Evolutionary conservation across 2,113 vertebrate genomes (phyloP), one percentile per base, ranked within the genome.

Genomic region (Chionis minor): DNA sequence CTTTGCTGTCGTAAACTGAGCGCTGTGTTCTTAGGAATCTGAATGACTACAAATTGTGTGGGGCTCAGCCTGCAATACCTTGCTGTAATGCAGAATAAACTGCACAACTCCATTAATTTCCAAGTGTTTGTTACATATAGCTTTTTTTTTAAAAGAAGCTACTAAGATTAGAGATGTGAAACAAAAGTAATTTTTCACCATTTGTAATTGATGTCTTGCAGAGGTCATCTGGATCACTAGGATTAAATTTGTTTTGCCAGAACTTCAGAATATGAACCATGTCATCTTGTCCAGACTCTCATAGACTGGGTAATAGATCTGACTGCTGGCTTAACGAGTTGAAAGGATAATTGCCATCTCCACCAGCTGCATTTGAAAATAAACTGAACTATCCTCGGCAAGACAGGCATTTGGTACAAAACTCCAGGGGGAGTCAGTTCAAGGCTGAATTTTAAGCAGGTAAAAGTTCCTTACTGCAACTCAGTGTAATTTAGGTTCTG

Each of bases 21-120:
- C 16, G 1, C 56, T 2, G 3, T 13, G 3, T 28, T 40, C 54
- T 6, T n/a, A 8, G 44, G 27, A 38, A 28, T 11, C 16, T 6
- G 12, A 24, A 63, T 10, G 23, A 10, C 10, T 35, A 3, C 67
- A 19, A 9, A 18, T 2, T 10, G 10, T 28, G 17, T 30, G 2
- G 61, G 2, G 28, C 26, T 58, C 54, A 73, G 27, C 62, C 54
- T 26, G 7, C 16, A 9, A 27, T 13, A 35, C 28, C 71, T n/a
- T 33, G 13, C 30, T 66, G 28, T 62, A 81, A 54, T 4, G 6
- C 55, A 42, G 55, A n/a, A 59, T 27, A 58, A 70, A 28, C 42
- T 26, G 16, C 58, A 54, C 18, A 67, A 30, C 24, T n/a, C 0
- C n/a, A 8, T 45, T 88, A 45, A 80, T 42, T 54, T 83, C 32